phyloP scores from a whole-genome alignment of 2,888 invertebrate genomes.

The Nowickia ferox region DNA sequence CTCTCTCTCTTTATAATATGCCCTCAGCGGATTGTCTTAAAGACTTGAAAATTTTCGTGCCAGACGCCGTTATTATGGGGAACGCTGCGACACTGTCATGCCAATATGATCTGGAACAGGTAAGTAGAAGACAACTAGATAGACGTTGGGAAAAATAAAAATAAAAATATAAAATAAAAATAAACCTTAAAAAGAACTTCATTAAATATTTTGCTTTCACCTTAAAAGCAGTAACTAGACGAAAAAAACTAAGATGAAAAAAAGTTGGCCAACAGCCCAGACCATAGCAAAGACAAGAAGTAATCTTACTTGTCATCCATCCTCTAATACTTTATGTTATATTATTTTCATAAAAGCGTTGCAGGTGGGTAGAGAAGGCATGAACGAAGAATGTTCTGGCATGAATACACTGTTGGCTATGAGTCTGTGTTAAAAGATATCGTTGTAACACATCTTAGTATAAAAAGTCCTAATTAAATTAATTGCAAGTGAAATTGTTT shows the following conservation, averaged over 20 bases:
- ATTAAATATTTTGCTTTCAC: conserved; percentile 59
- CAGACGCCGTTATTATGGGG: conserved; percentile 83
- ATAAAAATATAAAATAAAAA: neutral
- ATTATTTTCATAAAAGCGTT: conserved; percentile 2
- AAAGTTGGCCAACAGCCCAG: conserved; percentile 60
- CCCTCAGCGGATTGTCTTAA: conserved; percentile 81
- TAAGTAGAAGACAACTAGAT: conserved; percentile 72
- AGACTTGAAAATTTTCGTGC: conserved; percentile 83
- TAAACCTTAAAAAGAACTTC: conserved; percentile 33
- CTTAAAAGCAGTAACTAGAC: conserved; percentile 13
- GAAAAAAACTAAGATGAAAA: conserved; percentile 18
- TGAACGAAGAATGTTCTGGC: conserved; percentile 8
- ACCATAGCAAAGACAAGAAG: conserved; percentile 37
- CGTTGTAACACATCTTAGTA: conserved; percentile 54
- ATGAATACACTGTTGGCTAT: conserved; percentile 34
- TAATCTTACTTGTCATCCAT: conserved; percentile 4
- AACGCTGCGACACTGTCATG: conserved; percentile 83
- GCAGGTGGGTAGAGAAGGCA: neutral
- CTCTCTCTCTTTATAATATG: neutral
- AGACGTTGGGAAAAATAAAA: conserved; percentile 8
- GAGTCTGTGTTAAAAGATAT: conserved; percentile 48
- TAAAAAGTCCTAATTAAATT: conserved; percentile 74
- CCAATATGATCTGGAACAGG: conserved; percentile 83
- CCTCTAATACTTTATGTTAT: conserved; percentile 8
- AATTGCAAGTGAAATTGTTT: conserved; percentile 75